Percentiles rank a stretch among this genome's conserved stretches.
These are phyloP conservation scores for Nomada ferruginata DNA, from an alignment of 2,888 invertebrate species.

Conservation along the genomic window DNA sequence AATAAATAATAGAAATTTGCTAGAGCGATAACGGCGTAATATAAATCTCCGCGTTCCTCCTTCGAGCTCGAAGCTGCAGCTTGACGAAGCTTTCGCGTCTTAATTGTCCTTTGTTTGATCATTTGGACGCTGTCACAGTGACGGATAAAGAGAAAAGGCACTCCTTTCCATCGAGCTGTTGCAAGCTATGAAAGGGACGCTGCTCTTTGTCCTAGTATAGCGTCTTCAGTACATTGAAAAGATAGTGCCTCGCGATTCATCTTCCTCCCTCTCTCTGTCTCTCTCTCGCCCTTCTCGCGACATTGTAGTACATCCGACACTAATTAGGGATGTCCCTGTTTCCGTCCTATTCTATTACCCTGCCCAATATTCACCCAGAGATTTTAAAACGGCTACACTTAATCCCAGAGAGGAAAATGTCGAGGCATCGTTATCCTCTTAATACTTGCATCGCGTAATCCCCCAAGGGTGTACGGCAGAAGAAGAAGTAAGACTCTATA, in stretches of 20 bases:
- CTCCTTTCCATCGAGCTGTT: slow-evolving; percentile 5
- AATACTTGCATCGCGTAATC: slow-evolving; percentile 24
- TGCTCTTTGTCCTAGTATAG: slow-evolving; percentile 22
- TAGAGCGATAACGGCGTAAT: background rate
- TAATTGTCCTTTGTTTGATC: slow-evolving; percentile 46
- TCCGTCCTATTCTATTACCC: background rate
- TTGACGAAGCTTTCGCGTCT: slow-evolving; percentile 13
- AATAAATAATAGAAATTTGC: background rate
- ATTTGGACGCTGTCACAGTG: slow-evolving; percentile 36
- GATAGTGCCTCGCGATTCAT: slow-evolving; percentile 13
- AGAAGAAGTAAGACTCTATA: background rate
- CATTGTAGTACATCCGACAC: slow-evolving; percentile 32
- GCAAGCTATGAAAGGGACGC: slow-evolving; percentile 28
- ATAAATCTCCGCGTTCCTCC: background rate
- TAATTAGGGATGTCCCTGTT: slow-evolving; percentile 19
- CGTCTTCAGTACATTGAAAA: slow-evolving; percentile 3
- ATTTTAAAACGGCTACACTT: slow-evolving; percentile 34
- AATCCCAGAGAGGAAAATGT: slow-evolving; percentile 6
- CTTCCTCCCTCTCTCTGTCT: background rate
- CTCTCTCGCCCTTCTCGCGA: background rate
- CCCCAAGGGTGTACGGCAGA: background rate
- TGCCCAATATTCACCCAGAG: slow-evolving; percentile 26
- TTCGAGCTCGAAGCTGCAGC: too few species aligned
- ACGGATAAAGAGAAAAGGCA: slow-evolving; percentile 10
- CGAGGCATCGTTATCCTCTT: background rate